Percentiles rank a stretch among this genome's conserved stretches.
phyloP scores from a whole-genome alignment of 2,113 vertebrate genomes.

The Cinclus cinclus region DNA sequence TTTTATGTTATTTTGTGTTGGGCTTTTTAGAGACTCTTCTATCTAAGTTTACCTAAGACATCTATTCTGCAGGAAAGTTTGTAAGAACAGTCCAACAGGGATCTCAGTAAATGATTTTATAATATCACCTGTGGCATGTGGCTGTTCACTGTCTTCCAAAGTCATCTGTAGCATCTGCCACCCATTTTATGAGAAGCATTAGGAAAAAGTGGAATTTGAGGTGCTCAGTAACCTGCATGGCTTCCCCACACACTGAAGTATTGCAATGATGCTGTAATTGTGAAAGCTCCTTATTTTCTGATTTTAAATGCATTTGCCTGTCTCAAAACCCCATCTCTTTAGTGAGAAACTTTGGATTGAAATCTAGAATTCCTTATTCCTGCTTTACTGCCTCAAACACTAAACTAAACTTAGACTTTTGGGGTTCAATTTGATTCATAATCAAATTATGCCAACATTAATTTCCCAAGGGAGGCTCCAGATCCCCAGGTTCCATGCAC shows the following conservation, averaged over 20 bases:
- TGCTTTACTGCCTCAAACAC: not conserved
- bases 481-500: not conserved
- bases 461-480: not conserved
- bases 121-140: not conserved
- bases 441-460: not conserved
- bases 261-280: not conserved
- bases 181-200: not conserved
- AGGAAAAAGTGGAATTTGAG: not conserved
- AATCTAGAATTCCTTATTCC: not conserved
- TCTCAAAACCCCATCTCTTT: not conserved
- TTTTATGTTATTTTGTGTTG: not conserved
- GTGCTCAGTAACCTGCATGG: rapidly evolving
- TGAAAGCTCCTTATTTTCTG: not conserved
- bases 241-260: not conserved
- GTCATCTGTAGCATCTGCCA: rapidly evolving
- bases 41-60: not conserved
- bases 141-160: not conserved
- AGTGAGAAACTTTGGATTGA: not conserved
- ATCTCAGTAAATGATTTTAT: not conserved
- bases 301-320: not conserved
- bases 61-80: not conserved
- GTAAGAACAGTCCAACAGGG: not conserved
- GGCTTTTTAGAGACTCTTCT: not conserved
- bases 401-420: not conserved
- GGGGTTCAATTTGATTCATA: not conserved